Evolutionary conservation across 2,113 vertebrate genomes (phyloP), one percentile per base, ranked within the genome.

Genomic region (Atlantisia rogersi): DNA sequence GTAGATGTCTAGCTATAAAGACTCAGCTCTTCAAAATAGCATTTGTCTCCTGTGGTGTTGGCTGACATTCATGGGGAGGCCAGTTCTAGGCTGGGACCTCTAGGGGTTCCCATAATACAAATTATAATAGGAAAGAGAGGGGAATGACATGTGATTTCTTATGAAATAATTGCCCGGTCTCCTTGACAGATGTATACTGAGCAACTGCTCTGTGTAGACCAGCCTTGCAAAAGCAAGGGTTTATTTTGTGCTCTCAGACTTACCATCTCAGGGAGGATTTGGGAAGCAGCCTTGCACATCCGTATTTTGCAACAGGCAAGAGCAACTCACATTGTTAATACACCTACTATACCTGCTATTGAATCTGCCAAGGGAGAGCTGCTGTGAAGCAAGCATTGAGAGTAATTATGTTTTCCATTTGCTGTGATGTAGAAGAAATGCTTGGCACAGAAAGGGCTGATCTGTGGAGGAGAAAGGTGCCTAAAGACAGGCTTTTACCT

Each of bases 51-150:
- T 39, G 8, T 50, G 35, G 6, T 87, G 9, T 69, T 82, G 67
- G 28, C 44, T 76, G 65, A 55, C 15, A 8, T 15, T 31, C 24
- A 5, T 24, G 46, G 25, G 29, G 28, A 94, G 28, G 28, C 44
- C 60, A 88, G 11, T 90, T 95, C 80, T 82, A 85, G 46, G 48
- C 0, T 92, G 80, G 77, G 77, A 69, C 94, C 95, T 95, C 86
- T 96, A 90, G 90, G 92, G 94, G 90, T 92, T 96, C 92, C 88
- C 74, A 82, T 89, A 93, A 55, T 94, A 89, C 80, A 94, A 83
- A 84, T 68, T 88, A 92, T 90, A 82, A 74, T 20, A 50, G 40
- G 24, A 55, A 87, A 69, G 35, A 78, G 60, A 88, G 71, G 39
- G 31, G 15, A 76, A 40, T 69, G 77, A 40, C 12, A 3, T 1